A percentile compares a stretch with the other conserved stretches of the same genome.
Conservation (phyloP, 1,140 invertebrate genomes). For the Papilio helenus region DNA sequence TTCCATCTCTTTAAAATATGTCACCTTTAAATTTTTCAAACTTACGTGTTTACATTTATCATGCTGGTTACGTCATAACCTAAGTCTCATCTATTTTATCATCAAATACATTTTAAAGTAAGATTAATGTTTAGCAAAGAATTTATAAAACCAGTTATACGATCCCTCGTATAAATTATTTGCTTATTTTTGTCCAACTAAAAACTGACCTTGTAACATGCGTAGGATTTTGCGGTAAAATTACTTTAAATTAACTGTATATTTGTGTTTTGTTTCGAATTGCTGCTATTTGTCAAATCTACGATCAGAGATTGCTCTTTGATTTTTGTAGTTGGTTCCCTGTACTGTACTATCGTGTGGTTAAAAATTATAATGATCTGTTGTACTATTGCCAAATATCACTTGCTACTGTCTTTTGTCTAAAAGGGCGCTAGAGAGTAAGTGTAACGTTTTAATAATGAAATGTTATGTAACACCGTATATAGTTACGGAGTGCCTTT, state of each 20-base stretch:
- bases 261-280: too few species aligned
- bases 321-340: neutral
- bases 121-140: neutral
- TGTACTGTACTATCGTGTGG: neutral
- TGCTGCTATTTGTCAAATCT: too few species aligned
- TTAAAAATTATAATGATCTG: too few species aligned
- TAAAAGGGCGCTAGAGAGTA: neutral
- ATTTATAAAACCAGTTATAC: slow-evolving; percentile 6
- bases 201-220: neutral
- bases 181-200: neutral
- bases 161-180: neutral
- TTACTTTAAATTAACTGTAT: too few species aligned
- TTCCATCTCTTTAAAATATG: neutral
- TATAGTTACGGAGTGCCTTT: neutral
- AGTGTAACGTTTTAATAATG: neutral
- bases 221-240: neutral
- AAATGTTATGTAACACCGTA: neutral
- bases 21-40: neutral
- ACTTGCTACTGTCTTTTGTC: neutral
- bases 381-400: neutral
- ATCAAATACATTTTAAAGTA: neutral
- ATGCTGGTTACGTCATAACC: neutral
- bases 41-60: neutral
- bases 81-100: neutral
- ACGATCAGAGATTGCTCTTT: neutral